phyloP scores from a whole-genome alignment of 2,113 vertebrate genomes.

The Alethe castanea region DNA sequence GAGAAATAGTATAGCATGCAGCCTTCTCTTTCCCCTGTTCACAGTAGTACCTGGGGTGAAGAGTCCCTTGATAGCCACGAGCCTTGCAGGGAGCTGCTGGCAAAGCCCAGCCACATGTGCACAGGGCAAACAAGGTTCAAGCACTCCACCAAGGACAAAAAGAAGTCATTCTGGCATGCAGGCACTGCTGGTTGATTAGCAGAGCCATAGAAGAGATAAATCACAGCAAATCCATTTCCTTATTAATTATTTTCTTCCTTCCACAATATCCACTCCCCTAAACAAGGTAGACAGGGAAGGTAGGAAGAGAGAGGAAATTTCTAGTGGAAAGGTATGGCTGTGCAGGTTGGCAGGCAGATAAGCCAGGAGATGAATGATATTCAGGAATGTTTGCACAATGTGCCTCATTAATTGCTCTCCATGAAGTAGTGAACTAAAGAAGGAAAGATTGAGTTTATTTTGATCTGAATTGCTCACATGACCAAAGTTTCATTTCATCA shows the following conservation, averaged over 20 bases:
- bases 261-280: not conserved
- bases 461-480: not conserved
- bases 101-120: accelerated
- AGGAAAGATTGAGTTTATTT: not conserved
- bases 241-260: not conserved
- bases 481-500: not conserved
- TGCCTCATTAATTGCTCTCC: not conserved
- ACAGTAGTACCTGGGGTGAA: not conserved
- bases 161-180: not conserved
- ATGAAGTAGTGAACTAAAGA: not conserved
- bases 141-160: not conserved
- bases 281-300: not conserved
- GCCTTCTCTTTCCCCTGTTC: not conserved
- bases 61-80: not conserved
- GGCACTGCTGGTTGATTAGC: not conserved
- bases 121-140: not conserved
- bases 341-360: not conserved
- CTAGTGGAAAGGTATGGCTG: not conserved
- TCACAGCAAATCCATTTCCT: not conserved
- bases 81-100: not conserved
- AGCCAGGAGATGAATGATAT: not conserved
- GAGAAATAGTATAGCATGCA: not conserved
- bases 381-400: not conserved
- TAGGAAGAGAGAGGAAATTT: not conserved
- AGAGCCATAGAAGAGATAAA: not conserved